Evolutionary conservation across 2,797 vertebrate genomes (phyloP).

Genomic region (Lutjanus argentimaculatus): DNA sequence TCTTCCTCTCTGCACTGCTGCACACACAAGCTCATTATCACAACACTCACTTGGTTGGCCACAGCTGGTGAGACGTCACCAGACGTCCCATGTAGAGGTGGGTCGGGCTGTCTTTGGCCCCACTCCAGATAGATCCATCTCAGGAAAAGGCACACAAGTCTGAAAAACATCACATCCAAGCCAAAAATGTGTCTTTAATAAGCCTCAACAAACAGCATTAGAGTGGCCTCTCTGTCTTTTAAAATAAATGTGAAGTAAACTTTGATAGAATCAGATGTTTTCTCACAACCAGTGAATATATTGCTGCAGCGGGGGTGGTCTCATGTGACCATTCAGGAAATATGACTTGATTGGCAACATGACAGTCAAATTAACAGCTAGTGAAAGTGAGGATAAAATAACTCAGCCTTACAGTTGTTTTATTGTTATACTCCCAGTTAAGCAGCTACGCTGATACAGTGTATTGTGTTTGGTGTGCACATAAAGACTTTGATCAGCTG

Average conservation of each 20-base stretch:
- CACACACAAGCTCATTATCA: too few relatives aligned
- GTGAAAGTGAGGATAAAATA: constrained; percentile 13
- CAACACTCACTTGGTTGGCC: too few relatives aligned
- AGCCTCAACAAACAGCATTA: neutral
- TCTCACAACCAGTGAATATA: neutral
- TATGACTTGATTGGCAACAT: neutral
- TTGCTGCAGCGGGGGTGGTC: neutral
- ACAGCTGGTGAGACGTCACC: too few relatives aligned
- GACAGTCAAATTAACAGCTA: constrained; percentile 14
- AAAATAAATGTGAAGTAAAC: neutral
- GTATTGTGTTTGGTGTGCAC: constrained; percentile 18
- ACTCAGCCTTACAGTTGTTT: neutral
- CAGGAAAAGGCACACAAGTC: too few relatives aligned
- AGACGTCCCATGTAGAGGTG: too few relatives aligned
- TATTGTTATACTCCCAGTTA: constrained; percentile 10
- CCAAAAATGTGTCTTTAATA: neutral
- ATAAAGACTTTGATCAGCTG: constrained; percentile 62
- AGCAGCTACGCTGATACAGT: constrained; percentile 9
- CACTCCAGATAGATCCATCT: too few relatives aligned
- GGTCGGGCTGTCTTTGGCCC: too few relatives aligned
- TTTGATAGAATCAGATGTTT: neutral
- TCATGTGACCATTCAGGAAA: neutral
- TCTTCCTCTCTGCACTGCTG: too few relatives aligned
- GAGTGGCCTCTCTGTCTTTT: neutral
- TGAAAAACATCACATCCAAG: neutral